phyloP scores from a whole-genome alignment of 1,140 invertebrate species.

The Aleiodes sp. region DNA sequence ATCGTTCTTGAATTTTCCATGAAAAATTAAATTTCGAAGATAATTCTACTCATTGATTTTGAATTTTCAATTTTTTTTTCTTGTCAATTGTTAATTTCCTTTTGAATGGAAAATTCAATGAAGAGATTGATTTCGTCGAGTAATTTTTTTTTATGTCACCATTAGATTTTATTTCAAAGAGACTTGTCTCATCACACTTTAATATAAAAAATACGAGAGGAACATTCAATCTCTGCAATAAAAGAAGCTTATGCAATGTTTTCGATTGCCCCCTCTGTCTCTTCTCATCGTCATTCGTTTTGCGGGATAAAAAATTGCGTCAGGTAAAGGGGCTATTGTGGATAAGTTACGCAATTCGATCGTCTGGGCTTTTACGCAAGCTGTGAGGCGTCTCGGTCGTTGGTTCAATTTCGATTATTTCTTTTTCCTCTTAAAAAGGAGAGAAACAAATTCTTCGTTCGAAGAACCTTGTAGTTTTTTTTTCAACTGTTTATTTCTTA shows the following conservation, averaged over 20 bases:
- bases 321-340: conserved; percentile 11
- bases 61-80: too few relatives aligned
- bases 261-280: background rate
- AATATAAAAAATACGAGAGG: background rate
- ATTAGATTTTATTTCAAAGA: too few relatives aligned
- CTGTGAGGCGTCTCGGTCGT: background rate
- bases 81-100: too few relatives aligned
- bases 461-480: background rate
- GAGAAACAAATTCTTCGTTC: background rate
- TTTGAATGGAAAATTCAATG: too few relatives aligned
- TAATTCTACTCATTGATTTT: too few relatives aligned
- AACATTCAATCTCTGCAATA: background rate
- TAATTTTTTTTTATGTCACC: too few relatives aligned
- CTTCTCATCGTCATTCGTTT: background rate
- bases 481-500: background rate
- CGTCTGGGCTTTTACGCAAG: conserved; percentile 17
- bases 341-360: conserved; percentile 4
- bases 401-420: background rate
- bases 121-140: too few relatives aligned
- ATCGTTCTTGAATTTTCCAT: too few relatives aligned
- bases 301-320: conserved; percentile 16
- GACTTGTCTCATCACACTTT: background rate
- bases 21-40: too few relatives aligned
- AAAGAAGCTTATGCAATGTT: background rate
- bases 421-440: background rate